phyloP scores from a whole-genome alignment of 2,113 vertebrate species.

The Condylura cristata region DNA sequence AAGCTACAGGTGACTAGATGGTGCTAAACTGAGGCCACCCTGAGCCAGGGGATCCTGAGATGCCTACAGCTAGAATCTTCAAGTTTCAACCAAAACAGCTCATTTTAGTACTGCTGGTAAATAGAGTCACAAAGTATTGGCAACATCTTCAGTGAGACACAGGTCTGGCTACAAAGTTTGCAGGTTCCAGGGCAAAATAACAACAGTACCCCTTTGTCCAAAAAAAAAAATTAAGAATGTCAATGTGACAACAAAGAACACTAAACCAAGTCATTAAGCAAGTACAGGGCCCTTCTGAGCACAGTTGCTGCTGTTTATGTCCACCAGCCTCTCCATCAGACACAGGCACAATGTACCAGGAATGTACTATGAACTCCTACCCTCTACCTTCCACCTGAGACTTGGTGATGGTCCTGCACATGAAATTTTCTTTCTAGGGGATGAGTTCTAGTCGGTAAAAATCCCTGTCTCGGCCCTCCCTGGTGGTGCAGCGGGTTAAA shows the following conservation, averaged over 20 bases:
- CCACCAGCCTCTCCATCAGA: not conserved
- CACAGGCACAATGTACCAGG: not conserved
- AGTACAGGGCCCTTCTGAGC: not conserved
- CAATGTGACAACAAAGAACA: not conserved
- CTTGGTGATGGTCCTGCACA: not conserved
- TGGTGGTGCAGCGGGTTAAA: too few relatives aligned
- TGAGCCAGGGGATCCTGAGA: not conserved
- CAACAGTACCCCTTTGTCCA: not conserved
- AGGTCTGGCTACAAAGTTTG: not conserved
- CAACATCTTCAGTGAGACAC: not conserved
- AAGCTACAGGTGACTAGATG: not conserved
- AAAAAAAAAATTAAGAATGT: not conserved
- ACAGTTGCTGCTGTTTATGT: not conserved
- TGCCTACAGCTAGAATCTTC: not conserved
- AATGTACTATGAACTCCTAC: not conserved
- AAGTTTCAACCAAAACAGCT: not conserved
- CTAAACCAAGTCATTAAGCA: too few relatives aligned
- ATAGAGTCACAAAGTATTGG: accelerated
- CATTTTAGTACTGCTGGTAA: not conserved
- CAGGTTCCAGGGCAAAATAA: not conserved
- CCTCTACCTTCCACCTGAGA: accelerated
- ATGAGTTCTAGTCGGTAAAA: not conserved
- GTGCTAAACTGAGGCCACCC: not conserved
- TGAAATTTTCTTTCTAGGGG: not conserved
- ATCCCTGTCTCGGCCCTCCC: too few relatives aligned